Conservation (phyloP, 2,113 vertebrate species). For the Ctenomys sociabilis region DNA sequence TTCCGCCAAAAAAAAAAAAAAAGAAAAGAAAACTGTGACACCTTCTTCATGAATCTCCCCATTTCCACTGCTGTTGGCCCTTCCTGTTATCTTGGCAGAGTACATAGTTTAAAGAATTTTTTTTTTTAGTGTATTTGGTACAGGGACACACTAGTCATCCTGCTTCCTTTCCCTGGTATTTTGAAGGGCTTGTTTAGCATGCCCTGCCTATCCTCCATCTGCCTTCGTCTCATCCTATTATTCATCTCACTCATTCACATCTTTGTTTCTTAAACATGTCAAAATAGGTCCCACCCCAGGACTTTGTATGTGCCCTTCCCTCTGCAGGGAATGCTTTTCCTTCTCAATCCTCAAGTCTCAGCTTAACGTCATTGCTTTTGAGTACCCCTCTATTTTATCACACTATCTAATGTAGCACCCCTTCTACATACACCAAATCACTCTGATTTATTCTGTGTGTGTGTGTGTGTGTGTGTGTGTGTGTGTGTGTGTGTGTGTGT, state of each 20-base stretch:
- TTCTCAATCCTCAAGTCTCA: not conserved
- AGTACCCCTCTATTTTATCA: not conserved
- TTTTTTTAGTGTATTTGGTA: too few relatives aligned
- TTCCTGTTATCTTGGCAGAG: not conserved
- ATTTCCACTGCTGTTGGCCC: not conserved
- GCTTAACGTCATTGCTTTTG: not conserved
- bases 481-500: too few relatives aligned
- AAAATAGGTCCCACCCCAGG: not conserved
- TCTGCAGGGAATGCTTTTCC: not conserved
- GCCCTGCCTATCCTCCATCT: not conserved
- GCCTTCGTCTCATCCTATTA: not conserved
- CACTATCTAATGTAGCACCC: not conserved
- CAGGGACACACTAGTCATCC: not conserved
- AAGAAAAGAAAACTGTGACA: not conserved
- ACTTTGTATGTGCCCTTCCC: not conserved
- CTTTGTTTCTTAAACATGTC: not conserved
- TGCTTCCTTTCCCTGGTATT: not conserved
- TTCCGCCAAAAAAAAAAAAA: too few relatives aligned
- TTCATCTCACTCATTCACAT: not conserved
- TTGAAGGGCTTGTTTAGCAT: not conserved
- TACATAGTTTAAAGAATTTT: too few relatives aligned
- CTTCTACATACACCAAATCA: not conserved
- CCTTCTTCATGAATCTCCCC: not conserved
- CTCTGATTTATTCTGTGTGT: not conserved
- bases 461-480: too few relatives aligned